Evolutionary conservation across 2,888 invertebrate genomes (phyloP), one percentile per base, ranked within the genome.

Genomic region (Acheta domesticus): DNA sequence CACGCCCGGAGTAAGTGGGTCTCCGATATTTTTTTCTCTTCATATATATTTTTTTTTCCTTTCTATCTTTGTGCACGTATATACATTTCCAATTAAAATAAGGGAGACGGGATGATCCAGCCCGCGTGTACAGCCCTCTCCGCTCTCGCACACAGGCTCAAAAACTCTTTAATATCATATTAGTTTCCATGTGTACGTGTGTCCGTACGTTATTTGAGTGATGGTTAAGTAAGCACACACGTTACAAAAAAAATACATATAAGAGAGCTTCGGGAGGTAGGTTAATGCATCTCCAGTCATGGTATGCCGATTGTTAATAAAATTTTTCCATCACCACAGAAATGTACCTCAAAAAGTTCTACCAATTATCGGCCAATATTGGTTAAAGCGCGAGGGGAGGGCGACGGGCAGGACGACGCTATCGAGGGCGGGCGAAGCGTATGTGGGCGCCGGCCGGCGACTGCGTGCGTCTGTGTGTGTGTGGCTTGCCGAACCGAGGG

Each of bases 11-110:
- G 62, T 62, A 62, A 62, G 62, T 62, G 62, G n/a, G 62, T 62
- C 62, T 62, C 62, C 36, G 50, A 14, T 48, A 74, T 77, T 78
- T 79, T 77, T 77, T 78, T 74, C 49, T 50, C 21, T 49, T 77
- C 50, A 12, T 76, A 76, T 75, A 16, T 36, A 78, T 78, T 75
- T 49, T 78, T 78, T 75, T 75, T 78, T 74, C 75, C 80, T 79
- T 74, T 62, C 50, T 21, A 48, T 49, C 78, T 76, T 75, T 79
- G 79, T 78, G 74, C 74, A 74, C 48, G 73, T 62, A 62, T 62
- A 62, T 62, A 62, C 62, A 62, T 62, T 62, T 62, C 62, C 62
- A 62, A 62, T 62, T 62, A 62, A 62, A 62, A 62, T 62, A 62
- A 62, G 62, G 62, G 62, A 62, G 62, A 62, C 62, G 62, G 62